These are phyloP conservation scores for Onychomys leucogaster DNA, from an alignment of 2,797 vertebrate genomes.

Conservation along the genomic window DNA sequence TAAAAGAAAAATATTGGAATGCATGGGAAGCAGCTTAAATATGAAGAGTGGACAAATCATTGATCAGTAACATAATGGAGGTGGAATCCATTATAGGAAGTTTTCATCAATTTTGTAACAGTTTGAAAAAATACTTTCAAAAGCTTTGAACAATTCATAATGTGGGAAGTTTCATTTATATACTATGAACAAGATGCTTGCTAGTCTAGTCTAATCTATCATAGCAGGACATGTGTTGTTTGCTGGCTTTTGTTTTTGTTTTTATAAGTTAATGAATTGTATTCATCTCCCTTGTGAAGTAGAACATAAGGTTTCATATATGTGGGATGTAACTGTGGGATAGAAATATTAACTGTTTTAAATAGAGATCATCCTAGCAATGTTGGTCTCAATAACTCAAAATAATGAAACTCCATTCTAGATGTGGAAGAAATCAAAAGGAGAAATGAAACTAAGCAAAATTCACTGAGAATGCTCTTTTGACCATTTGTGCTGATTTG, in stretches of 20 bases:
- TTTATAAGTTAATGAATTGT: slow-evolving; percentile 72
- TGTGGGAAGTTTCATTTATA: slow-evolving; percentile 28
- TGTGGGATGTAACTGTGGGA: slow-evolving; percentile 58
- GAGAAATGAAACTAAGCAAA: slow-evolving; percentile 41
- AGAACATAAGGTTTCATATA: slow-evolving; percentile 71
- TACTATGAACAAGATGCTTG: slow-evolving; percentile 38
- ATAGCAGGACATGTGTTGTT: slow-evolving; percentile 66
- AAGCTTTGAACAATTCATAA: slow-evolving; percentile 33
- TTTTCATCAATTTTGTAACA: slow-evolving; percentile 8
- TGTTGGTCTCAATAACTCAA: slow-evolving; percentile 50
- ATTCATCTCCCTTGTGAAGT: slow-evolving; percentile 55
- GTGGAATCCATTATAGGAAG: background rate
- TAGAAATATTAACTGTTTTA: slow-evolving; percentile 69
- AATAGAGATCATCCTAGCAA: slow-evolving; percentile 56
- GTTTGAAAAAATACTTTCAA: background rate
- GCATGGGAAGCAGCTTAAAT: background rate
- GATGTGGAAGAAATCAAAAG: slow-evolving; percentile 27
- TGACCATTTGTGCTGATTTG: background rate
- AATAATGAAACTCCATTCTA: slow-evolving; percentile 47
- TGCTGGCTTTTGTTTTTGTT: slow-evolving; percentile 71
- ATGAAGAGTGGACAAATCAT: background rate
- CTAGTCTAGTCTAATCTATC: slow-evolving; percentile 8
- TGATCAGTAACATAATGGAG: background rate
- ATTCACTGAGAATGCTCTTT: background rate
- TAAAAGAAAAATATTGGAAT: slow-evolving; percentile 19